phyloP scores from a whole-genome alignment of 2,113 vertebrate genomes.

The Vicugna pacos region DNA sequence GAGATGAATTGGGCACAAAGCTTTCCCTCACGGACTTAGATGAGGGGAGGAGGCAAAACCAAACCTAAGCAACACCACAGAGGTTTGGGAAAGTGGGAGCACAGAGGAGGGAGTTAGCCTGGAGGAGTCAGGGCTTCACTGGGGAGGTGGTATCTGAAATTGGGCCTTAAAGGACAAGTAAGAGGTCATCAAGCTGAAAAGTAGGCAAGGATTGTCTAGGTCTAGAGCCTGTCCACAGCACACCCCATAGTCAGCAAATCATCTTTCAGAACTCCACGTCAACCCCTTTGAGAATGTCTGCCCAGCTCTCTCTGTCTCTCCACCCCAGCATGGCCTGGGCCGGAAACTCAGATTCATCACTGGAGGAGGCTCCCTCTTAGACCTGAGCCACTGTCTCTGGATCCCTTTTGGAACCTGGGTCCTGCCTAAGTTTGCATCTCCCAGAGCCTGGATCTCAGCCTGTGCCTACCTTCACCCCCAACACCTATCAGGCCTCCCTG shows the following conservation, averaged over 20 bases:
- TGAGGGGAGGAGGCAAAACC: background rate
- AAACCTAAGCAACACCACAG: background rate
- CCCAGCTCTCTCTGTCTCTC: background rate
- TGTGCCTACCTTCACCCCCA: background rate
- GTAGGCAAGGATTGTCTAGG: background rate
- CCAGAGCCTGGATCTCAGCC: background rate
- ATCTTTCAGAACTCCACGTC: background rate
- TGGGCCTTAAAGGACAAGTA: background rate
- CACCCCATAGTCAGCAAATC: background rate
- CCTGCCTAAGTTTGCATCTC: background rate
- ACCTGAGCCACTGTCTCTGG: background rate
- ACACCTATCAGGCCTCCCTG: background rate
- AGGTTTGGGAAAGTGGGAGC: background rate
- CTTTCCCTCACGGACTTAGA: background rate
- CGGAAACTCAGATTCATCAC: background rate
- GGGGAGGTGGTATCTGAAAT: background rate
- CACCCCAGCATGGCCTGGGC: background rate
- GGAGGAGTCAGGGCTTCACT: background rate
- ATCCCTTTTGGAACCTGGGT: background rate
- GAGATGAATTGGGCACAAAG: background rate
- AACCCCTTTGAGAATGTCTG: background rate
- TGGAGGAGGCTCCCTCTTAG: background rate
- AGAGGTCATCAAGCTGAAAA: background rate
- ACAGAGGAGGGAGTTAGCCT: background rate
- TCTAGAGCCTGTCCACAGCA: background rate